Conservation (phyloP, 2,797 vertebrate species). For the Artibeus lituratus region DNA sequence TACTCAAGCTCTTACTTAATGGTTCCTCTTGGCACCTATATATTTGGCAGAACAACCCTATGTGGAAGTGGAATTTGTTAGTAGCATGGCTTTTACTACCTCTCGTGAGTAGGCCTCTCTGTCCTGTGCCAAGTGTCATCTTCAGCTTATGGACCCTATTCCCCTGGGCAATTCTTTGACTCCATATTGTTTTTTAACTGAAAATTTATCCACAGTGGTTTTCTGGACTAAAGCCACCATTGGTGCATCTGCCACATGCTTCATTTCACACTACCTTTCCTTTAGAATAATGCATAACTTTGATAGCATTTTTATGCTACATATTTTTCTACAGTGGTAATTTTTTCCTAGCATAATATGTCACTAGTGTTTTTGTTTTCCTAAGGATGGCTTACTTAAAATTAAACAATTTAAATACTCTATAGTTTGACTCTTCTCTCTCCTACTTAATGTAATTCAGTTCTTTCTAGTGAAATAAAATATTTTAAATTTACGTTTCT, state of each 20-base stretch:
- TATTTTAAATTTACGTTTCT: background rate
- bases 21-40: background rate
- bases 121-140: background rate
- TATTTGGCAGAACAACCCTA: background rate
- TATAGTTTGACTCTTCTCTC: background rate
- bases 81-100: background rate
- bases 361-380: background rate
- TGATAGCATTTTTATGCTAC: background rate
- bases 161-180: background rate
- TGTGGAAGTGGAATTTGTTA: background rate
- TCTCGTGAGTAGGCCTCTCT: background rate
- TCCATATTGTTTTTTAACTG: background rate
- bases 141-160: background rate
- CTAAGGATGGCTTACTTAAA: background rate
- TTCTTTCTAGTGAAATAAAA: background rate
- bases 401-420: background rate
- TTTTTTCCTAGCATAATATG: background rate
- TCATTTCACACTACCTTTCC: background rate
- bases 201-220: background rate
- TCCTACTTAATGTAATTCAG: background rate
- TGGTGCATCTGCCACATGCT: background rate
- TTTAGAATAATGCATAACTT: background rate
- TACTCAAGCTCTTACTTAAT: constrained; percentile 2
- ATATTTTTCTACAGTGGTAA: background rate
- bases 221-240: background rate